phyloP scores from a whole-genome alignment of 2,113 vertebrate genomes.

The Gobius niger region DNA sequence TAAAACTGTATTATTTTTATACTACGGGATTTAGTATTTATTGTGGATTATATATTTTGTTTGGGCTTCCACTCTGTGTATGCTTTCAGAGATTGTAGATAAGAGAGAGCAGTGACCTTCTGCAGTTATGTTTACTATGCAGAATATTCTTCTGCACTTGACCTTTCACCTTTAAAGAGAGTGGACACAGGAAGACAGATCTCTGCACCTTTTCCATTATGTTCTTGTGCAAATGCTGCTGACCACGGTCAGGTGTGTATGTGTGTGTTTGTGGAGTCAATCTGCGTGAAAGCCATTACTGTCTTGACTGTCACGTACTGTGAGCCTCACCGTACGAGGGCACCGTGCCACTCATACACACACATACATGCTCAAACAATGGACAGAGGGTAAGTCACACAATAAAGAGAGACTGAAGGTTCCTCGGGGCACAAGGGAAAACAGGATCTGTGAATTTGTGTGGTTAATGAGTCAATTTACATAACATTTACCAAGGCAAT shows the following conservation, averaged over 20 bases:
- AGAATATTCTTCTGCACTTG: slow-evolving; percentile 64
- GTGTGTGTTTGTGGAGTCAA: slow-evolving; percentile 50
- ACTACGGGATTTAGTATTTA: too few species aligned
- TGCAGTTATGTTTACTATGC: slow-evolving; percentile 64
- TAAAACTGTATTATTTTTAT: not conserved
- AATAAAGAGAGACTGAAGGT: slow-evolving; percentile 17
- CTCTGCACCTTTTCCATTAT: slow-evolving; percentile 42
- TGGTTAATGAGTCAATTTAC: slow-evolving; percentile 16
- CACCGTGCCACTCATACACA: slow-evolving; percentile 14
- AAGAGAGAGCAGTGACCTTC: slow-evolving; percentile 61
- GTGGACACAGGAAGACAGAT: slow-evolving; percentile 43
- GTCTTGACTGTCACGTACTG: slow-evolving; percentile 67
- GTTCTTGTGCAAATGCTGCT: slow-evolving; percentile 32
- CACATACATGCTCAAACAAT: slow-evolving; percentile 19
- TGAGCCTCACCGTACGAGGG: slow-evolving; percentile 41
- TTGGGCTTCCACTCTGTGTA: not conserved
- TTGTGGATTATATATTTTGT: not conserved
- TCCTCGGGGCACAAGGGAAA: slow-evolving; percentile 1
- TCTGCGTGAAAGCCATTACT: slow-evolving; percentile 68
- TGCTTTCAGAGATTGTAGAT: not conserved
- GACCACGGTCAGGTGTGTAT: slow-evolving; percentile 11
- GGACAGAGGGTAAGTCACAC: slow-evolving; percentile 10
- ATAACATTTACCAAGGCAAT: slow-evolving; percentile 12
- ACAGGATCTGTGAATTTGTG: slow-evolving; percentile 3
- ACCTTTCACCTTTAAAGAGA: slow-evolving; percentile 53